Evolutionary conservation across 2,113 vertebrate species (phyloP).

Genomic region (Cryptotis parvus): DNA sequence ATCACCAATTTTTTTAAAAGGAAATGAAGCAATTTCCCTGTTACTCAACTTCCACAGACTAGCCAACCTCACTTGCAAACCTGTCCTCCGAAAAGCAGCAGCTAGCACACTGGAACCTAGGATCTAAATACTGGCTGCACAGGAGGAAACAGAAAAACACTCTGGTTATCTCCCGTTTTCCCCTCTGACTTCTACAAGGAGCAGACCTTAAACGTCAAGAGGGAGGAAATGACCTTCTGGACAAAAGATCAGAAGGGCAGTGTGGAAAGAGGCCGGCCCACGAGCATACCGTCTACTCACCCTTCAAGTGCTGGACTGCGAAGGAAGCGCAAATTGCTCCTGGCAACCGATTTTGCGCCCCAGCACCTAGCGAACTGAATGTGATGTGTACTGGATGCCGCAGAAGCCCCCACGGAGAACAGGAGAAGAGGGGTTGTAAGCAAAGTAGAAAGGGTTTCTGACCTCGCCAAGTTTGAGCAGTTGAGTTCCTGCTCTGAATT

Average conservation of each 20-base stretch:
- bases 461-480: too few relatives aligned
- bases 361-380: too few relatives aligned
- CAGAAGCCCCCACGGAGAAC: neutral
- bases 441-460: too few relatives aligned
- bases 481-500: too few relatives aligned
- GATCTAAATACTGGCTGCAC: neutral
- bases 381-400: too few relatives aligned
- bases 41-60: neutral
- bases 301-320: neutral
- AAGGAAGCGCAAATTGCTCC: neutral
- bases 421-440: too few relatives aligned
- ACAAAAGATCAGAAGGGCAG: too few relatives aligned
- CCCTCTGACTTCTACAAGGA: constrained; percentile 21
- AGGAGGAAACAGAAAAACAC: neutral
- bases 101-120: neutral
- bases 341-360: too few relatives aligned
- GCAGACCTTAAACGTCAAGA: neutral
- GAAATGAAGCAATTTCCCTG: neutral
- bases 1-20: too few relatives aligned
- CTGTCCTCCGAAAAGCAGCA: neutral
- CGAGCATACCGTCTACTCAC: neutral
- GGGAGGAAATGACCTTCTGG: too few relatives aligned
- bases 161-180: neutral
- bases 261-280: neutral
- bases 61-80: neutral